Base-by-base conservation (phyloP, 2,797 vertebrate species). In the Cichlasoma orientale region DNA sequence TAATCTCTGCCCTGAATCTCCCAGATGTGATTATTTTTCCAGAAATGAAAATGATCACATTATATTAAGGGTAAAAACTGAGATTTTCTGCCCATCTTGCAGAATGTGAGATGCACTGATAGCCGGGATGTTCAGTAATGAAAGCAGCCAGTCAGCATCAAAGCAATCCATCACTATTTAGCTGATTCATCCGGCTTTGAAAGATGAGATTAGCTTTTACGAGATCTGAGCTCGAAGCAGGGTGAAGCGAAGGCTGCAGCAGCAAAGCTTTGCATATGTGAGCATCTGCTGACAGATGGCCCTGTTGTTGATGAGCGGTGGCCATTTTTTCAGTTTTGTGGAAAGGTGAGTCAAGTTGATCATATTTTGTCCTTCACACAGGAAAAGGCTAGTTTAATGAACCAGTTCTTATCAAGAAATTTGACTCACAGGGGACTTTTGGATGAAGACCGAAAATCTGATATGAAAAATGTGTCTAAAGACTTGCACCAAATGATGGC, bases 121-220 rank as follows among this genome's bases (percentile, higher is more conserved):
- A 72, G 38, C 57, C 11, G 47, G 2, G 13, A 44, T 72, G 56
- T 71, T 82, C 21, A 47, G 69, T 56, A 41, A 82, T 47, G 27
- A 83, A 78, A 79, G 63, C 76, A 84, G 82, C 75, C 57, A 79
- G 80, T 75, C 73, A 75, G 78, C 76, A 79, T 56, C 70, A 82
- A 79, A 75, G 69, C 73, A 78, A 77, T 71, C 85, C 70, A 77
- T 88, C 82, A 41, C 56, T 61, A 63, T 84, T 88, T 80, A 87
- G 84, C 75, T n/a, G 80, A 87, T 80, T 89, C 79, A 80, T 88
- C 78, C 31, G 56, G 72, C 44, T 82, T 55, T 77, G 63, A 88
- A 89, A 82, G 27, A 85, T 56, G 72, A 80, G 84, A 90, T 89
- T 86, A 92, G 84, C 78, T 84, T 66, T 58, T 66, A 77, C 68